Percentiles rank a stretch among this genome's conserved stretches.
Conservation (phyloP, 2,888 invertebrate genomes). For the Exocentrus adspersus region DNA sequence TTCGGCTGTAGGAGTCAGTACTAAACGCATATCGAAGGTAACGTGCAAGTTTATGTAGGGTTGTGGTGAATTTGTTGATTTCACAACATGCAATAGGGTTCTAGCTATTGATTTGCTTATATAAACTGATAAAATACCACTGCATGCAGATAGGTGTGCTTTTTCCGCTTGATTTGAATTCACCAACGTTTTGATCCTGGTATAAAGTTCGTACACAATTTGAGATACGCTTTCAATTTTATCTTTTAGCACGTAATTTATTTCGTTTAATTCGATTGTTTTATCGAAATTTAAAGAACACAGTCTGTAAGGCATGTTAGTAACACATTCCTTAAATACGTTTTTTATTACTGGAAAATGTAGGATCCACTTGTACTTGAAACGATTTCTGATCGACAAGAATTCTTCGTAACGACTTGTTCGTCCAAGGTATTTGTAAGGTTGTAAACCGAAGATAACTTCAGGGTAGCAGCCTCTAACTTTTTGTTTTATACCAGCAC, state of each 20-base stretch:
- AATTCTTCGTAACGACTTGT: slow-evolving; percentile 70
- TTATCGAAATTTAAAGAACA: slow-evolving; percentile 61
- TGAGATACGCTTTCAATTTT: slow-evolving; percentile 41
- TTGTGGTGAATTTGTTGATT: slow-evolving; percentile 62
- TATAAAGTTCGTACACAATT: slow-evolving; percentile 46
- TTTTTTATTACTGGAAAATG: slow-evolving; percentile 72
- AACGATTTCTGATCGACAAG: slow-evolving; percentile 67
- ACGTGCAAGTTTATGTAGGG: slow-evolving; percentile 64
- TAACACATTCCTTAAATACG: slow-evolving; percentile 67
- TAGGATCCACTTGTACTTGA: slow-evolving; percentile 69
- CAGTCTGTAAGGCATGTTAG: slow-evolving; percentile 66
- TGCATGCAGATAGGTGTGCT: slow-evolving; percentile 45
- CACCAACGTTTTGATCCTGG: slow-evolving; percentile 38
- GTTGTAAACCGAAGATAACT: slow-evolving; percentile 69
- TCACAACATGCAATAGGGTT: slow-evolving; percentile 72
- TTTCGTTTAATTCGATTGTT: slow-evolving; percentile 42
- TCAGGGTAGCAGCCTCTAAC: slow-evolving; percentile 62
- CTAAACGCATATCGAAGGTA: slow-evolving; percentile 67
- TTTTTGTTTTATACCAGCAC: slow-evolving; percentile 44
- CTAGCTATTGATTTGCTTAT: slow-evolving; percentile 74
- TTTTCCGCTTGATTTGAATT: background rate
- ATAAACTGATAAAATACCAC: slow-evolving; percentile 67
- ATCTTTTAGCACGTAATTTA: slow-evolving; percentile 45
- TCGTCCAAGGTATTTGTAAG: slow-evolving; percentile 70
- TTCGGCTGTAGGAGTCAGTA: slow-evolving; percentile 69